These are phyloP conservation scores for Leptinotarsa rubiginosa DNA, from an alignment of 2,888 invertebrate genomes.

Conservation along the genomic window DNA sequence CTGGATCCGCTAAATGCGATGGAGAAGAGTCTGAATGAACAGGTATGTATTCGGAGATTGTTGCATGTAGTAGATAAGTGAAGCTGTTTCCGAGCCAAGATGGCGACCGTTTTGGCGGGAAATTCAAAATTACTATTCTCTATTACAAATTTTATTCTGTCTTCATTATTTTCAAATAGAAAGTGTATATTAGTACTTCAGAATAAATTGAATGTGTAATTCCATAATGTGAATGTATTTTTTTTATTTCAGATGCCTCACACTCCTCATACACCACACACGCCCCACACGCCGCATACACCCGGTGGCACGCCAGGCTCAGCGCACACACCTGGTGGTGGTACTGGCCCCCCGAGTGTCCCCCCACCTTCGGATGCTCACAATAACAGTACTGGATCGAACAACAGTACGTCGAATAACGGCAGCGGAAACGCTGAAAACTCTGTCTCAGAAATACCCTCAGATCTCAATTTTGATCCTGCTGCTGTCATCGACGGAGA, in stretches of 20 bases:
- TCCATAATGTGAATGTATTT: neutral
- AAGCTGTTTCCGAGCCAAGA: too few relatives aligned
- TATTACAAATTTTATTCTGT: too few relatives aligned
- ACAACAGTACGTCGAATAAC: conserved; percentile 55
- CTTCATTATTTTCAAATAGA: too few relatives aligned
- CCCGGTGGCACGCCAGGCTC: conserved; percentile 76
- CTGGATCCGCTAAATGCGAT: conserved; percentile 92
- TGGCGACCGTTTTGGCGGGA: too few relatives aligned
- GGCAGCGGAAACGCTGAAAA: conserved; percentile 42
- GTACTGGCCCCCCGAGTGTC: conserved; percentile 83
- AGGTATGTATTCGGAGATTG: conserved; percentile 70
- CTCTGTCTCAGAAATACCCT: conserved; percentile 75
- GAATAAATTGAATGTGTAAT: too few relatives aligned
- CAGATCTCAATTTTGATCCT: conserved; percentile 93
- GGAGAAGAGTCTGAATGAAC: conserved; percentile 92
- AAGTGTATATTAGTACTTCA: too few relatives aligned
- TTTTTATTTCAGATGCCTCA: conserved; percentile 70
- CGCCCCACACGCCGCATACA: conserved; percentile 84
- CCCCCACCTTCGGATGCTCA: conserved; percentile 70
- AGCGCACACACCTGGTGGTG: conserved; percentile 78
- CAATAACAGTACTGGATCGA: conserved; percentile 64
- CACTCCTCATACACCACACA: conserved; percentile 84
- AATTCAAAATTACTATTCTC: too few relatives aligned
- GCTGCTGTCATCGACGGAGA: conserved; percentile 93
- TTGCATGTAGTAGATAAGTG: too few relatives aligned